phyloP scores from a whole-genome alignment of 2,797 vertebrate genomes.

The Sebastes taczanowskii region DNA sequence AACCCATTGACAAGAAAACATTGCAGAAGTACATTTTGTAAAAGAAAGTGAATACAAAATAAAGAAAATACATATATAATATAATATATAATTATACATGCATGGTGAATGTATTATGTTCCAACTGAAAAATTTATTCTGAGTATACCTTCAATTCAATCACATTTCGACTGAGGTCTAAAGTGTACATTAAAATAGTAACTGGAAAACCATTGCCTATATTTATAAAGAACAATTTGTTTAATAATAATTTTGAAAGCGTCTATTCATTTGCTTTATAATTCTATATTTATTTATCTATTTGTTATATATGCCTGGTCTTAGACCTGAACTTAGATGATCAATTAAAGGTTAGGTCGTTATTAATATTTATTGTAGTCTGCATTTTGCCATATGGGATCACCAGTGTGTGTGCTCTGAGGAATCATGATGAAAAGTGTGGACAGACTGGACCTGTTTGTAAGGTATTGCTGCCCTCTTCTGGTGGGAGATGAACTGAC shows the following conservation, averaged over 20 bases:
- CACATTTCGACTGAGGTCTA: neutral
- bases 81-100: neutral
- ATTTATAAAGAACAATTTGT: neutral
- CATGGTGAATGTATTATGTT: neutral
- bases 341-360: neutral
- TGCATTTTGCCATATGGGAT: neutral
- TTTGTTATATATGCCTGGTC: neutral
- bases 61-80: too few species aligned
- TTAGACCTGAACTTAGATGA: neutral
- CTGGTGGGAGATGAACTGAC: constrained; percentile 42
- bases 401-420: neutral
- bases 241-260: neutral
- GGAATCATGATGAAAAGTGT: neutral
- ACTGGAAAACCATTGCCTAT: neutral
- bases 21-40: neutral
- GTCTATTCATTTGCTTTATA: neutral
- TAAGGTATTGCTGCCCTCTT: constrained; percentile 72
- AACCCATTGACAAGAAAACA: neutral
- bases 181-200: neutral
- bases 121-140: neutral
- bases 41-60: neutral
- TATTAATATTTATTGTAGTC: constrained; percentile 9
- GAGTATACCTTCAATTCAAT: neutral
- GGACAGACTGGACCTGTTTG: constrained; percentile 5
- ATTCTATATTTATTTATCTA: neutral